phyloP scores from a whole-genome alignment of 2,113 vertebrate genomes.

The Rhabdornis inornatus region DNA sequence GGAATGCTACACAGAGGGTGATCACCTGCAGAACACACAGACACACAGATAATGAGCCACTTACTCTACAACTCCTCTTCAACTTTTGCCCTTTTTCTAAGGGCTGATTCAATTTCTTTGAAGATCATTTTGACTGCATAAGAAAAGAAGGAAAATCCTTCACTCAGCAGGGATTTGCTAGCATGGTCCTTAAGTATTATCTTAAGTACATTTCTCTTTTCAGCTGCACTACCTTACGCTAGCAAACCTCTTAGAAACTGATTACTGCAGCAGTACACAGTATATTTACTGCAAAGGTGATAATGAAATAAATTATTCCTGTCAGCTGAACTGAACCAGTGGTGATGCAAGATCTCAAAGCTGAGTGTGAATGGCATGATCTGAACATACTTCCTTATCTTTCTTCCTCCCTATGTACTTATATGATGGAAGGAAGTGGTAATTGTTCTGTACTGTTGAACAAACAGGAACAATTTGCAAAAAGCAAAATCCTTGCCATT shows the following conservation, averaged over 20 bases:
- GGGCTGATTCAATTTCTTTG: not conserved
- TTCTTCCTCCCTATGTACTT: not conserved
- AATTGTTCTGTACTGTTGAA: not conserved
- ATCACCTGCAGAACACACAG: constrained; percentile 78
- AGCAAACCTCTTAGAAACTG: not conserved
- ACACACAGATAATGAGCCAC: not conserved
- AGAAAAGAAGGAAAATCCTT: not conserved
- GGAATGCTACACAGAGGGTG: constrained; percentile 93
- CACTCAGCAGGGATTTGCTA: not conserved
- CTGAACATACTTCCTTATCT: not conserved
- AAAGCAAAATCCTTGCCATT: not conserved
- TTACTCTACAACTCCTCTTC: not conserved
- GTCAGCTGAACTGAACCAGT: not conserved
- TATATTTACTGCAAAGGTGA: not conserved
- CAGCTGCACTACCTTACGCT: not conserved
- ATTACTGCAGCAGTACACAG: not conserved
- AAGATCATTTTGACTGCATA: not conserved
- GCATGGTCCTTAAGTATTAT: not conserved
- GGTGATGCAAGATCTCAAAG: not conserved
- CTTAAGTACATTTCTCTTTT: not conserved
- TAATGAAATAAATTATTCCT: not conserved
- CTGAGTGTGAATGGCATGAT: not conserved
- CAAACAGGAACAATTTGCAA: not conserved
- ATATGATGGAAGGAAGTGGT: not conserved
- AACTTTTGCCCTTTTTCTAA: not conserved